Conservation (phyloP, 2,888 invertebrate species). For the Terebella lapidaria region DNA sequence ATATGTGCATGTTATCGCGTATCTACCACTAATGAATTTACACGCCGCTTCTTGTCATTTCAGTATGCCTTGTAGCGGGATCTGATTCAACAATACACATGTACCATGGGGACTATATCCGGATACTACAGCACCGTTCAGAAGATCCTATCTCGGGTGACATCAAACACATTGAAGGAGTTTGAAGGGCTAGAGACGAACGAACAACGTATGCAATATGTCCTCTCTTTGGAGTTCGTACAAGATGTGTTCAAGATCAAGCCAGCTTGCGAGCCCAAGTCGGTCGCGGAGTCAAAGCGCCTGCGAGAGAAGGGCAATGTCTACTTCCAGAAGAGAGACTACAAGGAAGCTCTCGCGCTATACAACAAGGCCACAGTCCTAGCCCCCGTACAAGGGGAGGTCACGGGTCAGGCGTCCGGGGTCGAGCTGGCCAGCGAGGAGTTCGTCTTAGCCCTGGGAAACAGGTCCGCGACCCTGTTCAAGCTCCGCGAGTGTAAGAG, state of each 20-base stretch:
- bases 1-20: too few species aligned
- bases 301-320: constrained; percentile 47
- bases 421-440: constrained; percentile 5
- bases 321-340: constrained; percentile 36
- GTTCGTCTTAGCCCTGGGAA: constrained; percentile 36
- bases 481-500: constrained; percentile 35
- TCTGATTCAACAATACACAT: too few species aligned
- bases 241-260: constrained; percentile 28
- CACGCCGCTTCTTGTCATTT: too few species aligned
- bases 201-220: constrained; percentile 27
- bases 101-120: constrained; percentile 5
- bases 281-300: constrained; percentile 34
- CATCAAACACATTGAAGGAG: constrained; percentile 4
- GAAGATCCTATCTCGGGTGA: constrained; percentile 7
- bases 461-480: constrained; percentile 39
- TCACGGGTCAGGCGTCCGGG: background rate
- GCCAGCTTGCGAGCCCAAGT: constrained; percentile 33
- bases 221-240: constrained; percentile 25
- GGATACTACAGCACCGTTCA: constrained; percentile 14
- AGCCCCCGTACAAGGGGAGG: constrained; percentile 26
- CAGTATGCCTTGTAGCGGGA: too few species aligned
- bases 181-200: constrained; percentile 24
- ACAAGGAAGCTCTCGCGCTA: constrained; percentile 31
- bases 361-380: constrained; percentile 36
- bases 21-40: too few species aligned